A percentile compares a stretch with the other conserved stretches of the same genome.
phyloP scores from a whole-genome alignment of 2,888 invertebrate species.

The Drosophila recens region DNA sequence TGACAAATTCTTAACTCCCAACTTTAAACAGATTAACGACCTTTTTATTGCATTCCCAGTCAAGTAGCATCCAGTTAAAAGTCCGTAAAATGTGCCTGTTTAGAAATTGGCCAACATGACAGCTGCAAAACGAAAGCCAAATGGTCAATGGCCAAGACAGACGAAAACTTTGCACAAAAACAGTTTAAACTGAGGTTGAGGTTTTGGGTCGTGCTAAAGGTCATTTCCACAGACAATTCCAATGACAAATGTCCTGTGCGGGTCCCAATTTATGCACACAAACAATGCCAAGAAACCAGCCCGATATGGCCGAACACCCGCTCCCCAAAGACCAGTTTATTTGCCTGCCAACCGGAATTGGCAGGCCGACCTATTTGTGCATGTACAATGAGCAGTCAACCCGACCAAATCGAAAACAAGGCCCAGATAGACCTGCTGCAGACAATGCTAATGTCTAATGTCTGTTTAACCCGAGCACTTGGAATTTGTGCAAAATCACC shows the following conservation, averaged over 20 bases:
- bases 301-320: background rate
- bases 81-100: constrained; percentile 30
- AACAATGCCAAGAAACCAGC: constrained; percentile 24
- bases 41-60: constrained; percentile 17
- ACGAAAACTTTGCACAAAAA: constrained; percentile 38
- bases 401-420: constrained; percentile 24
- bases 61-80: constrained; percentile 19
- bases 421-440: constrained; percentile 4
- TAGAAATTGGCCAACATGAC: constrained; percentile 29
- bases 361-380: constrained; percentile 34
- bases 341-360: constrained; percentile 41
- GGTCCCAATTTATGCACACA: constrained; percentile 48
- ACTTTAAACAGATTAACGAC: constrained; percentile 48
- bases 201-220: constrained; percentile 11
- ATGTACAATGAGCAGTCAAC: constrained; percentile 26
- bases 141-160: constrained; percentile 7
- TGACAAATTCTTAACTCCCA: constrained; percentile 3
- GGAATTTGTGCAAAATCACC: constrained; percentile 17
- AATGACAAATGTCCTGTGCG: constrained; percentile 50
- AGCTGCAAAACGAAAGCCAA: constrained; percentile 8
- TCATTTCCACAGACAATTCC: constrained; percentile 11
- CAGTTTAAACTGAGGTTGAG: constrained; percentile 17
- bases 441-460: constrained; percentile 43
- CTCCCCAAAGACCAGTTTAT: constrained; percentile 38
- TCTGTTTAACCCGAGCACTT: constrained; percentile 11